Percentiles rank a stretch among this genome's conserved stretches.
Conservation (phyloP, 2,113 vertebrate species). For the Megaceryle maxima region DNA sequence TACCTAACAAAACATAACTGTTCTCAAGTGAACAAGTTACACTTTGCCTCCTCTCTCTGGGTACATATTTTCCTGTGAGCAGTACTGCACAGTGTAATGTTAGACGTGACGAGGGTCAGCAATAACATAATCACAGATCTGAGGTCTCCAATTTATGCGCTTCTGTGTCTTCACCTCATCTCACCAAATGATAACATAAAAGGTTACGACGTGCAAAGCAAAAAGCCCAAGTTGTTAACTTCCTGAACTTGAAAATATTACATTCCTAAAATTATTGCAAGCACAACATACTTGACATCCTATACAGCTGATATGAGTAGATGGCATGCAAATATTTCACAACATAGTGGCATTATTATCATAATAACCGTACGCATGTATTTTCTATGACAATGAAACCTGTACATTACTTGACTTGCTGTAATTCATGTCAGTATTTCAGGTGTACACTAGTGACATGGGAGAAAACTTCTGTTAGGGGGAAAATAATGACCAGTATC, state of each 20-base stretch:
- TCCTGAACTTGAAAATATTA: constrained; percentile 69
- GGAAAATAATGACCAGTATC: not conserved
- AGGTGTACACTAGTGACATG: constrained; percentile 1
- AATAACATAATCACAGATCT: constrained; percentile 42
- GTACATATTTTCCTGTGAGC: not conserved
- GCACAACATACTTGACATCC: constrained; percentile 60
- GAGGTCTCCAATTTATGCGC: constrained; percentile 25
- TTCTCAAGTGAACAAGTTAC: not conserved
- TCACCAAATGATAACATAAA: constrained; percentile 65
- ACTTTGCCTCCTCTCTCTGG: not conserved
- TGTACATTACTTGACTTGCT: constrained; percentile 54
- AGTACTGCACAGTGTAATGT: not conserved
- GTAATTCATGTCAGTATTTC: constrained; percentile 49
- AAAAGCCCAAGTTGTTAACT: constrained; percentile 73
- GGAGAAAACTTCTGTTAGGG: constrained; percentile 17
- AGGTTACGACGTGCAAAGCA: constrained; percentile 66
- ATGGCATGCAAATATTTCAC: constrained; percentile 50
- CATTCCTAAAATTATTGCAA: constrained; percentile 56
- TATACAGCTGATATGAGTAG: constrained; percentile 48
- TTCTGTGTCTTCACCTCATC: constrained; percentile 31
- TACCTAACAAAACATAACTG: not conserved
- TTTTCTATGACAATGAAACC: constrained; percentile 23
- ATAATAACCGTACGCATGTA: not conserved
- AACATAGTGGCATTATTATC: not conserved
- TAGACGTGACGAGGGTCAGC: constrained; percentile 7